A percentile compares a stretch with the other conserved stretches of the same genome.
These are phyloP conservation scores for Progne subis DNA, from an alignment of 2,113 vertebrate species.

Conservation along the genomic window DNA sequence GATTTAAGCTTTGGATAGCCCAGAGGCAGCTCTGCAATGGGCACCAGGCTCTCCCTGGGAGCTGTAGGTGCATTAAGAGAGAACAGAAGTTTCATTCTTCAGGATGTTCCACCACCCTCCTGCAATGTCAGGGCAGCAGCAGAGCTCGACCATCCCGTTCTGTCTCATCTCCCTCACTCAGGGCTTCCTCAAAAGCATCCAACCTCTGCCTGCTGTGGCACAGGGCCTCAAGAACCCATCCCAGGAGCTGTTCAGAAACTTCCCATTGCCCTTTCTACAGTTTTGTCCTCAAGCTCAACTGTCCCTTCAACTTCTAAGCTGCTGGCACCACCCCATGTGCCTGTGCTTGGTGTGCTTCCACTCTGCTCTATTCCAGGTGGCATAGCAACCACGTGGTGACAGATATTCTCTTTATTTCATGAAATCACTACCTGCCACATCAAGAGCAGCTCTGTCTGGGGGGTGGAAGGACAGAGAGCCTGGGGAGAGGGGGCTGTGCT, in stretches of 20 bases:
- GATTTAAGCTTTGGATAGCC: constrained; percentile 31
- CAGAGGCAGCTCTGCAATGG: not conserved
- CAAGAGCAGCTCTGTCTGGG: not conserved
- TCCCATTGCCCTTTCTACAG: not conserved
- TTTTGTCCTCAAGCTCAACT: not conserved
- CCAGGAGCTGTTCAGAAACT: not conserved
- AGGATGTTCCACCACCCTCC: not conserved
- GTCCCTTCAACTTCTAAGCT: not conserved
- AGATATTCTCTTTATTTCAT: not conserved
- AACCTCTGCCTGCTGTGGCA: not conserved
- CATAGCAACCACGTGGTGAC: not conserved
- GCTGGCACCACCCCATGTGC: not conserved
- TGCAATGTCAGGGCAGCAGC: not conserved
- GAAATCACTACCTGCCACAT: not conserved
- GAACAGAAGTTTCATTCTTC: not conserved
- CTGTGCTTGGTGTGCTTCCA: not conserved
- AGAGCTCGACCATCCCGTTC: not conserved
- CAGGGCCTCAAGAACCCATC: not conserved
- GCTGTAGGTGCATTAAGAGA: not conserved
- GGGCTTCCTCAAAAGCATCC: not conserved
- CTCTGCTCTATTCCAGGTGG: not conserved
- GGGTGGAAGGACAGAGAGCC: not conserved
- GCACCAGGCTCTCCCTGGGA: not conserved
- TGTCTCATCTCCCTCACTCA: not conserved
- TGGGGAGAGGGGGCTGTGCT: not conserved